Conservation (phyloP, 2,113 vertebrate genomes). For the Diphyllodes magnificus region DNA sequence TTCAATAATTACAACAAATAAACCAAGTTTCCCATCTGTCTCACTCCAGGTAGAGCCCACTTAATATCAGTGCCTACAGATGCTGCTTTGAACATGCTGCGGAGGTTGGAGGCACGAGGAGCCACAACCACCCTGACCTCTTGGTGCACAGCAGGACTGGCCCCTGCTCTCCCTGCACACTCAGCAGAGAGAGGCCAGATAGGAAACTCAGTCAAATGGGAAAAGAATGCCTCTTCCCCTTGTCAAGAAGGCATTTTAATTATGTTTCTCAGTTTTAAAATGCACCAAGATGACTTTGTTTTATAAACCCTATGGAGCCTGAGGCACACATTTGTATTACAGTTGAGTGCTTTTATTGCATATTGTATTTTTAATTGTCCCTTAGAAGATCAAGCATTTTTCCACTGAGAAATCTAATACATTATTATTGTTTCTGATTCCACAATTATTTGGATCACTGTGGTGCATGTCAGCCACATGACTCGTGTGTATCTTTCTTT, state of each 20-base stretch:
- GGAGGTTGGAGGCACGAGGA: neutral
- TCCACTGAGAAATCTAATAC: conserved; percentile 4
- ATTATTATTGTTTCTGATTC: conserved; percentile 36
- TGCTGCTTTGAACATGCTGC: neutral
- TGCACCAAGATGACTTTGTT: neutral
- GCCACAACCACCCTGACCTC: neutral
- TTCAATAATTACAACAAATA: conserved; percentile 37
- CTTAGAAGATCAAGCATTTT: neutral
- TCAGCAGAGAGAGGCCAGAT: neutral
- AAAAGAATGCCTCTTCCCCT: neutral
- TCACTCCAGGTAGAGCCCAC: neutral
- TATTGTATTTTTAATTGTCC: conserved; percentile 21
- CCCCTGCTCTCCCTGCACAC: no score
- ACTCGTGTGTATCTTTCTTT: neutral
- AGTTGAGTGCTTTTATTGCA: neutral
- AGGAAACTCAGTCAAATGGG: neutral
- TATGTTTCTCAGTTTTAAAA: neutral
- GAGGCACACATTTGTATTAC: neutral
- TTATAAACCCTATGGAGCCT: neutral
- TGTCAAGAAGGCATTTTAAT: neutral
- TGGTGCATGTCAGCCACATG: neutral
- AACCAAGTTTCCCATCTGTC: conserved; percentile 23
- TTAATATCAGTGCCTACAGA: neutral
- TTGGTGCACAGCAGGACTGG: neutral
- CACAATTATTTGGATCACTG: conserved; percentile 15